Evolutionary conservation across 53 echinoderm and acorn worm genomes (phyloP), one percentile per base, ranked within the genome.

Genomic region (Luidia sarsii): DNA sequence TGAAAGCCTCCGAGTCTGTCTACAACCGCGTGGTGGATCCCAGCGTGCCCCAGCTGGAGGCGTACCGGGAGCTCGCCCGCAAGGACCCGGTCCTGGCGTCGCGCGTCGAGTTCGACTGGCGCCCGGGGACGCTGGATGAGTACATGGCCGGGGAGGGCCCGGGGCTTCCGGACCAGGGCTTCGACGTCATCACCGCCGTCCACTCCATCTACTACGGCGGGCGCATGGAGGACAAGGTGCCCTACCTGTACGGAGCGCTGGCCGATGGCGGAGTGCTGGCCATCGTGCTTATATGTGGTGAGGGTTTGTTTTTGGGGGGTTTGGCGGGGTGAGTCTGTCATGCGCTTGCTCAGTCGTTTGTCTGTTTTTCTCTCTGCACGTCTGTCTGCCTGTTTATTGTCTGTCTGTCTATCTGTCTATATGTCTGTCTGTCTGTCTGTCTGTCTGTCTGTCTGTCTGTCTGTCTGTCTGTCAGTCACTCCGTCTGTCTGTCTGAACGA

Each of bases 171-270:
- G 65, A 43, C 4, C 20, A 11, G 29, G n/a, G n/a, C n/a, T 74
- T 74, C 57, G 37, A 74, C 39, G 28, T 74, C 15, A 24, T 74
- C 74, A 74, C 74, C 8, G 54, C 74, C 18, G 74, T 74, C 15
- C 74, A 74, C 39, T 28, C 74, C 22, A 74, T 74, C 25, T 74
- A 74, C 57, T 74, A 74, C 28, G 41, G 57, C 15, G 25, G 39
- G 39, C 38, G 37, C 38, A 74, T 74, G 74, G 74, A 74, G 41
- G 57, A 57, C 13, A 57, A 56, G 39, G 74, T 74, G 37, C 74
- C 74, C 9, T 56, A 16, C 15, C 57, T 74, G 38, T 56, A 24
- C 10, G 37, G 57, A 39, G 39, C 41, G 4, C 41, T 74, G 74
- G 41, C n/a, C 2, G 38, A 74, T 11, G 74, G 57, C 21, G 74